A percentile compares a stretch with the other conserved stretches of the same genome.
Evolutionary conservation across 2,797 vertebrate species (phyloP).

Genomic region (Xiphophorus birchmanni): DNA sequence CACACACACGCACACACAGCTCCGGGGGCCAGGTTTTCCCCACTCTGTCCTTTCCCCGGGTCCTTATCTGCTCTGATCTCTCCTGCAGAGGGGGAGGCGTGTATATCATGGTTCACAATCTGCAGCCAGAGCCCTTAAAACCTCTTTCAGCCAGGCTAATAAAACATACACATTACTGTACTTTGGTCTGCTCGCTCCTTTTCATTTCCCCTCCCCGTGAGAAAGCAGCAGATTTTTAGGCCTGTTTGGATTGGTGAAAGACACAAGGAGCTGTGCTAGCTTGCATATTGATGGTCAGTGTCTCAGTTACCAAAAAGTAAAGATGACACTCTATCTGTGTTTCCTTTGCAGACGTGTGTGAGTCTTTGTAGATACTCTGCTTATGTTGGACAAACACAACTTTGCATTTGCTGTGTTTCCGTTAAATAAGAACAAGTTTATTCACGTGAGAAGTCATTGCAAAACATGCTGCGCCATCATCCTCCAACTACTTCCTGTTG

Average conservation of each 20-base stretch:
- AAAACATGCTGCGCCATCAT: no score
- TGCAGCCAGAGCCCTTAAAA: conserved; percentile 31
- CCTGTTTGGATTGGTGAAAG: conserved; percentile 8
- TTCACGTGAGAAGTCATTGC: no score
- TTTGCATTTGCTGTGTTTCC: no score
- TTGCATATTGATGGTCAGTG: neutral
- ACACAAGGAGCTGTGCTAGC: neutral
- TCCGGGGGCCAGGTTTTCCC: conserved; percentile 14
- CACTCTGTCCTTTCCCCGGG: conserved; percentile 1
- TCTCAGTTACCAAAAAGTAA: neutral
- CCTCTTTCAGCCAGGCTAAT: conserved; percentile 20
- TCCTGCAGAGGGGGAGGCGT: conserved; percentile 21
- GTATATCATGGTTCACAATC: conserved; percentile 33
- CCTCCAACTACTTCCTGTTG: no score
- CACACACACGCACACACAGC: conserved; percentile 13
- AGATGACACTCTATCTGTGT: neutral
- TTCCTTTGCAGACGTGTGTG: no score
- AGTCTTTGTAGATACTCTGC: no score
- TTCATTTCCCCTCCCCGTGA: neutral
- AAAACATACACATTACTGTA: conserved; percentile 21
- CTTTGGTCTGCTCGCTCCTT: conserved; percentile 1
- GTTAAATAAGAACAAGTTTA: no score
- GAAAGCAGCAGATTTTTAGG: conserved; percentile 6
- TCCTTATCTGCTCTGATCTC: conserved; percentile 37
- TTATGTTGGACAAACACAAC: no score